phyloP scores from a whole-genome alignment of 2,113 vertebrate species.

The Argyrosomus japonicus region DNA sequence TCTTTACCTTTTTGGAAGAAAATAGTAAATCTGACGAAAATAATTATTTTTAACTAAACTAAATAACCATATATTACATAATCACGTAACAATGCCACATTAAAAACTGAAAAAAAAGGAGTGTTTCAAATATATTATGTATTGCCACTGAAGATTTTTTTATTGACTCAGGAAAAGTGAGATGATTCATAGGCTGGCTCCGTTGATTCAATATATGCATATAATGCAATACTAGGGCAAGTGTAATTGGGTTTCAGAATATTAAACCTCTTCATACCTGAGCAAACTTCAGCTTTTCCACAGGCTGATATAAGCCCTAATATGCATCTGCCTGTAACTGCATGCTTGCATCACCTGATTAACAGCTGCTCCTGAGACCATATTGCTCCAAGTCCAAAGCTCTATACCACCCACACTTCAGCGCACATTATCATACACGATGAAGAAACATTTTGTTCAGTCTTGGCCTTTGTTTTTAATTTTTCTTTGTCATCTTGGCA shows the following conservation, averaged over 20 bases:
- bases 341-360: slow-evolving; percentile 60
- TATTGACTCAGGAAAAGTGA: slow-evolving; percentile 69
- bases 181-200: slow-evolving; percentile 70
- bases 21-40: background rate
- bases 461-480: background rate
- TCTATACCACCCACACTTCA: background rate
- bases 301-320: slow-evolving; percentile 53
- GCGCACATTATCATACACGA: slow-evolving; percentile 6
- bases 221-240: slow-evolving; percentile 73
- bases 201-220: slow-evolving; percentile 71
- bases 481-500: background rate
- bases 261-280: slow-evolving; percentile 77
- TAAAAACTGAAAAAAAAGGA: background rate
- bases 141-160: slow-evolving; percentile 54
- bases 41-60: background rate
- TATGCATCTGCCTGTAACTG: slow-evolving; percentile 61
- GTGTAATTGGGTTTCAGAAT: slow-evolving; percentile 74
- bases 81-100: slow-evolving; percentile 7
- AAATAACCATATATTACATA: slow-evolving; percentile 7
- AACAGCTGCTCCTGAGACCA: slow-evolving; percentile 46
- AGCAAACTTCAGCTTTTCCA: slow-evolving; percentile 63
- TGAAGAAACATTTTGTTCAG: background rate
- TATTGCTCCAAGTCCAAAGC: slow-evolving; percentile 25
- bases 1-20: background rate
- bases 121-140: slow-evolving; percentile 44